Base-by-base conservation (phyloP, 2,888 invertebrate genomes). In the Drosophila mimetica region DNA sequence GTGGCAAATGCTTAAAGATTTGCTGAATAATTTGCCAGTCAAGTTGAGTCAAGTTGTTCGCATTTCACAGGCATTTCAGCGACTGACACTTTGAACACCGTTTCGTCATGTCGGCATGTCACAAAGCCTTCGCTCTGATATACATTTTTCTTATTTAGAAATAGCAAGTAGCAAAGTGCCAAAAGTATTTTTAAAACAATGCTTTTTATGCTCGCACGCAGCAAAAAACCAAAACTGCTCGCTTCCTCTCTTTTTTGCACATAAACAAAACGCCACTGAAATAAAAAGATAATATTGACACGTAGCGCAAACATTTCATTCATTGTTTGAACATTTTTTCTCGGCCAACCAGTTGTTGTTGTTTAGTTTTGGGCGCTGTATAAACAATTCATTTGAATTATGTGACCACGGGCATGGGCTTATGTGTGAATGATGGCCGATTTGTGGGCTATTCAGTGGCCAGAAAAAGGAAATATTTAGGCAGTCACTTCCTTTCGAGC, bases 251-350 rank as follows among this genome's bases (percentile, higher is more conserved):
- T 48, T 18, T 39, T 39, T 18, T 63, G 54, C 61, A 48, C 76
- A 85, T 81, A 82, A 82, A 83, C 82, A 86, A 79, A 77, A 58
- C 37, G 48, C 57, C 53, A 72, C 30, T 48, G 64, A 71, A 65
- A 58, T 61, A 50, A 60, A 65, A 75, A 71, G 46, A 77, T 60
- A 84, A 74, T 74, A 86, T 86, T 84, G 83, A 86, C 84, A 84
- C 65, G 77, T 65, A 72, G 76, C 69, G 64, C 81, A 83, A 86
- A 86, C 83, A 84, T 77, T 84, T 84, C 86, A 84, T 84, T 86
- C 83, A 86, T 79, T 86, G 70, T 81, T 76, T 81, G 58, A 73
- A 60, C 53, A 58, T 60, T 58, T 59, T 36, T 37, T 37, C 30
- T 51, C 16, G 22, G 20, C 46, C 46, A 13, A 57, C 48, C 13